Conservation (phyloP, 2,888 invertebrate species). For the Limnephilus rhombicus region DNA sequence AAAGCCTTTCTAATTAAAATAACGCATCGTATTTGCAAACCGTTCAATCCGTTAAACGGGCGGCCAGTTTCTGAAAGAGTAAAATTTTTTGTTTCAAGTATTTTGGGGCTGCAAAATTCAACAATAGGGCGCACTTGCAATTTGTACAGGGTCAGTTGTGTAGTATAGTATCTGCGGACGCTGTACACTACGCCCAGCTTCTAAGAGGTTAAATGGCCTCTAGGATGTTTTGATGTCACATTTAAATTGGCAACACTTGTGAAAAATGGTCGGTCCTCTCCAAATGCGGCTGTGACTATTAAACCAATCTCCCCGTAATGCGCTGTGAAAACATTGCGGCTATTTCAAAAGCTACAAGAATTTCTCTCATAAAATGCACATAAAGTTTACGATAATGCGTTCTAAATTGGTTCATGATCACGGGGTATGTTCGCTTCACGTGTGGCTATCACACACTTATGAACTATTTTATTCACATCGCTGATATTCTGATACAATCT, state of each 20-base stretch:
- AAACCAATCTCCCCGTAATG: background rate
- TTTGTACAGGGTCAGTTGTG: too few relatives aligned
- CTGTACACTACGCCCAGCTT: too few relatives aligned
- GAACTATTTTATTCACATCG: background rate
- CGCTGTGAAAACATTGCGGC: background rate
- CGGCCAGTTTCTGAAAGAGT: too few relatives aligned
- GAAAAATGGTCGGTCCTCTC: background rate
- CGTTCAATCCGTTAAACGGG: too few relatives aligned
- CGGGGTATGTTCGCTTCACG: background rate
- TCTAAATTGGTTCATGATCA: constrained; percentile 1
- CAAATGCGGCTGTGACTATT: background rate
- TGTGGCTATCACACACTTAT: background rate
- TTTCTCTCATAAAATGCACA: background rate
- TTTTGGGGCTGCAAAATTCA: too few relatives aligned
- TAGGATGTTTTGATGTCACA: background rate
- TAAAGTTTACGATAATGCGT: constrained; percentile 1
- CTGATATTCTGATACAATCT: constrained; percentile 1
- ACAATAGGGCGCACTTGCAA: too few relatives aligned
- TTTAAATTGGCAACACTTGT: background rate
- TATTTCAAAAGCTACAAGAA: background rate
- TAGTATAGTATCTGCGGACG: too few relatives aligned
- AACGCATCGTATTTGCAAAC: too few relatives aligned
- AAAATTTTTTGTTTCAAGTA: too few relatives aligned
- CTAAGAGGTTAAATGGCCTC: too few relatives aligned
- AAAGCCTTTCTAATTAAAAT: too few relatives aligned